Evolutionary conservation across 1,140 invertebrate species (phyloP).

Genomic region (Papilio polytes): DNA sequence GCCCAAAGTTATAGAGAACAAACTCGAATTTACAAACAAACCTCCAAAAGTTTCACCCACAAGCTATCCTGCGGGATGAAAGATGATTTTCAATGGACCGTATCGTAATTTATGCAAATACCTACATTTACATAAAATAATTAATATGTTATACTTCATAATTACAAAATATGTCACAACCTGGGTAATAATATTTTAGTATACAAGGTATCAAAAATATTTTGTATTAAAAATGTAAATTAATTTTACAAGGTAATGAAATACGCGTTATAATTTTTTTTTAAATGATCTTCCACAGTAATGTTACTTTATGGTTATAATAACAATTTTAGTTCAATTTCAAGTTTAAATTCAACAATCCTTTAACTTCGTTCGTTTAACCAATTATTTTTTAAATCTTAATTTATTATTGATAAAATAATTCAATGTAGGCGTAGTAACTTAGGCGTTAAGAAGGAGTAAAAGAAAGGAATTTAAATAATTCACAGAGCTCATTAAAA

Average conservation of each 20-base stretch:
- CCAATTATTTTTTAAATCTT: neutral
- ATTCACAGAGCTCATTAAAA: slow-evolving; percentile 7
- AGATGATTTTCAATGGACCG: slow-evolving; percentile 2
- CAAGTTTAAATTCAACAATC: no score
- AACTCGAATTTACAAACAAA: slow-evolving; percentile 26
- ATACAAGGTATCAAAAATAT: neutral
- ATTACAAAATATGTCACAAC: neutral
- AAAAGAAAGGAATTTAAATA: slow-evolving; percentile 1
- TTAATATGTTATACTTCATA: neutral
- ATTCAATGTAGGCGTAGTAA: neutral
- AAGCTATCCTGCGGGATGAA: slow-evolving; percentile 6
- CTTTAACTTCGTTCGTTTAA: neutral
- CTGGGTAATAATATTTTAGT: neutral
- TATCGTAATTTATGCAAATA: slow-evolving; percentile 9
- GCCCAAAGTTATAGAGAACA: slow-evolving; percentile 18
- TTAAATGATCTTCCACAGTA: neutral
- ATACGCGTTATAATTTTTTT: neutral
- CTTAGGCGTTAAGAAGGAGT: neutral
- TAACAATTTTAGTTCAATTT: neutral
- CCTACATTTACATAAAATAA: neutral
- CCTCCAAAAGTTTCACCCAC: slow-evolving; percentile 9
- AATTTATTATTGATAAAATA: no score
- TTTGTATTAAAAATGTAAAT: neutral
- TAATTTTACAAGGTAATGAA: neutral
- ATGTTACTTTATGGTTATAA: neutral